Evolutionary conservation across 1,140 invertebrate genomes (phyloP), one percentile per base, ranked within the genome.

Genomic region (Trichonephila inaurata): DNA sequence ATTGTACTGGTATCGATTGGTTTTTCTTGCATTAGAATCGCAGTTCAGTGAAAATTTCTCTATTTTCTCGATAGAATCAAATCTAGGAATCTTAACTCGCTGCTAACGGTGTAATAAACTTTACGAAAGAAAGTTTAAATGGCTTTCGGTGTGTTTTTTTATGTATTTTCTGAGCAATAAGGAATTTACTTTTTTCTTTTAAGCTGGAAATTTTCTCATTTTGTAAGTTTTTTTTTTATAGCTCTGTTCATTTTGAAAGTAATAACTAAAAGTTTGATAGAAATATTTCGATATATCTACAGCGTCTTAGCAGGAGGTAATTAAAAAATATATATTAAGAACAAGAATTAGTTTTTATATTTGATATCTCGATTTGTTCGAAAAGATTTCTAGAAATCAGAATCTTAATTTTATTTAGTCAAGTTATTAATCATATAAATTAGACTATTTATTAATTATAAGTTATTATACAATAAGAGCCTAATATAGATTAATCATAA

Each of bases 1-100:
- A 77, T 77, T 77, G 72, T 77, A 77, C 28, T 77, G 10, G 72
- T 28, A 77, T 77, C 40, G 72, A 77, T 77, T 28, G 72, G 72
- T 77, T 77, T 77, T 77, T 77, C 72, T 28, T 33, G 33, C 72
- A 33, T 40, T 77, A 77, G 72, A 77, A 77, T 77, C 72, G 18
- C 33, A 40, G 33, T 77, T 77, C 72, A 51, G 51, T 51, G 51
- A 51, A 12, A 51, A 12, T 51, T 51, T 51, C 51, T 51, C 51
- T 51, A 51, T 51, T 28, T 77, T 77, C 33, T 19, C 28, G 28
- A 33, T 77, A 12, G 28, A 77, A 77, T 77, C 72, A 12, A 33
- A 19, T 12, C 28, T 24, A 33, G 18, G 72, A 40, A 77, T 77
- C 72, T 77, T 33, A 77, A 77, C 28, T 24, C 33, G 72, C 33